phyloP scores from a whole-genome alignment of 1,140 invertebrate genomes.

The Yoshiicerus persimilis region DNA sequence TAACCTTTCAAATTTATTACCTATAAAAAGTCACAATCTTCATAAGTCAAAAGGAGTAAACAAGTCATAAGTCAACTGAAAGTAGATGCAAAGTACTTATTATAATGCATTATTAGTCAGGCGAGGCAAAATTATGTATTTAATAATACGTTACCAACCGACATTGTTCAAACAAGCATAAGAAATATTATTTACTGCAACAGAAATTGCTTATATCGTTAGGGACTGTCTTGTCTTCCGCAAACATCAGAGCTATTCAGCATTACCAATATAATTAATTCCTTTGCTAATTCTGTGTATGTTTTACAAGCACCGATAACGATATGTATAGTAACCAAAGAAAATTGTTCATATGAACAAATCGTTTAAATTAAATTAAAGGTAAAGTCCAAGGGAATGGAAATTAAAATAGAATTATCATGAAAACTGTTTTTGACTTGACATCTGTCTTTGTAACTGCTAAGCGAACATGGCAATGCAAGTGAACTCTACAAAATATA shows the following conservation, averaged over 20 bases:
- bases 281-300: not conserved
- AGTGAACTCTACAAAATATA: not conserved
- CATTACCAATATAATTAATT: not conserved
- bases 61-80: too few relatives aligned
- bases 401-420: constrained; percentile 14
- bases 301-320: too few relatives aligned
- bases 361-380: not conserved
- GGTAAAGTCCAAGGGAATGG: constrained; percentile 13
- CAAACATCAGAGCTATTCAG: not conserved
- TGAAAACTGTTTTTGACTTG: not conserved
- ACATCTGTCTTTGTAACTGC: not conserved
- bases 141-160: not conserved
- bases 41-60: too few relatives aligned
- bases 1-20: too few relatives aligned
- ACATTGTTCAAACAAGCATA: not conserved
- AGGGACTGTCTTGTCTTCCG: not conserved
- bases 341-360: not conserved
- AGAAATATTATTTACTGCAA: not conserved
- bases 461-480: not conserved
- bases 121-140: not conserved
- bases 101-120: not conserved
- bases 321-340: too few relatives aligned
- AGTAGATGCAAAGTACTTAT: too few relatives aligned
- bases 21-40: too few relatives aligned
- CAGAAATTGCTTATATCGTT: not conserved